These are phyloP conservation scores for Bellardia pandia DNA, from an alignment of 2,888 invertebrate genomes.

Conservation along the genomic window DNA sequence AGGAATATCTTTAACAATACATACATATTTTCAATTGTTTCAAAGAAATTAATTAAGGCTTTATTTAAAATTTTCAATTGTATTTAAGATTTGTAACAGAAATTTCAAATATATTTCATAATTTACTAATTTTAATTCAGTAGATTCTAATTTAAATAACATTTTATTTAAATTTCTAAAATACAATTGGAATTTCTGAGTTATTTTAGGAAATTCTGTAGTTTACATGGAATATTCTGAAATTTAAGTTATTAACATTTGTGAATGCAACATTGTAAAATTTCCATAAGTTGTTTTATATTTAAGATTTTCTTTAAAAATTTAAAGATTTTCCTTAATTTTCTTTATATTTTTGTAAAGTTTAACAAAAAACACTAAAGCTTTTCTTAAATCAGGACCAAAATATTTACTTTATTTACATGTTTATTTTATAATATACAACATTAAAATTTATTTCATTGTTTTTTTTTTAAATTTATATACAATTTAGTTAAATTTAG, in stretches of 20 bases:
- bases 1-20: conserved; percentile 28
- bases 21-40: neutral
- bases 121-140: neutral
- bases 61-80: neutral
- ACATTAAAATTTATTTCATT: neutral
- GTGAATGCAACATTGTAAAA: no score
- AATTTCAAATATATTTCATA: neutral
- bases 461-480: neutral
- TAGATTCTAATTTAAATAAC: no score
- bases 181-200: no score
- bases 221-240: no score
- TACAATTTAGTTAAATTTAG: neutral
- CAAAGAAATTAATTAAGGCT: no score
- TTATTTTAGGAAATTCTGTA: no score
- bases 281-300: neutral
- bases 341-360: conserved; percentile 18
- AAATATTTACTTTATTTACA: conserved; percentile 6
- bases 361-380: conserved; percentile 59
- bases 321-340: neutral
- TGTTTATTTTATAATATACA: neutral
- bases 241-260: neutral
- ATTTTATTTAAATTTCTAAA: no score
- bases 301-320: neutral
- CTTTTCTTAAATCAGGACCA: neutral
- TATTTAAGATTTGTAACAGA: neutral